Percentiles rank a stretch among this genome's conserved stretches.
phyloP scores from a whole-genome alignment of 2,113 vertebrate genomes.

The Hydrolagus affinis region DNA sequence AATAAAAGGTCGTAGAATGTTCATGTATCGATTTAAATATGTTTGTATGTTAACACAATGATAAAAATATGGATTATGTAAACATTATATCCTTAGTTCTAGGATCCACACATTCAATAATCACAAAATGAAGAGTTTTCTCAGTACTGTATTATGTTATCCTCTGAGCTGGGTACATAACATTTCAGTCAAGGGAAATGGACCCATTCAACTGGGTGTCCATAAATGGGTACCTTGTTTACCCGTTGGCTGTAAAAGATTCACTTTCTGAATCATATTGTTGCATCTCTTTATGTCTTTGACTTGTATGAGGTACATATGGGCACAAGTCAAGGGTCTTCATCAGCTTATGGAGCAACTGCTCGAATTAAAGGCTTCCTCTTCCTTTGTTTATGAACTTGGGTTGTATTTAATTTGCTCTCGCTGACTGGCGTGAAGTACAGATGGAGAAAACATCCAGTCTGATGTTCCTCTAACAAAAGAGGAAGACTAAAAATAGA shows the following conservation, averaged over 20 bases:
- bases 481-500: neutral
- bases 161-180: neutral
- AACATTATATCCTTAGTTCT: slow-evolving; percentile 18
- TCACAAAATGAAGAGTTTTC: neutral
- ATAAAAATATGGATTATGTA: slow-evolving; percentile 17
- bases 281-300: neutral
- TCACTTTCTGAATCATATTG: neutral
- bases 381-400: neutral
- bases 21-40: neutral
- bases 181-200: neutral
- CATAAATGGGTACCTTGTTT: neutral
- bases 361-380: no score
- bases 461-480: neutral
- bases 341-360: neutral
- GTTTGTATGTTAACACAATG: neutral
- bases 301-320: neutral
- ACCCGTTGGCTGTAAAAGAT: neutral
- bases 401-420: no score
- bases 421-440: neutral
- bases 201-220: neutral
- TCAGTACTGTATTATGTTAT: neutral
- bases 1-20: neutral
- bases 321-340: neutral
- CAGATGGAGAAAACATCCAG: neutral
- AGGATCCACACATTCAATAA: slow-evolving; percentile 14